These are phyloP conservation scores for Gambusia yucatana DNA, from an alignment of 2,797 vertebrate genomes.

Conservation along the genomic window DNA sequence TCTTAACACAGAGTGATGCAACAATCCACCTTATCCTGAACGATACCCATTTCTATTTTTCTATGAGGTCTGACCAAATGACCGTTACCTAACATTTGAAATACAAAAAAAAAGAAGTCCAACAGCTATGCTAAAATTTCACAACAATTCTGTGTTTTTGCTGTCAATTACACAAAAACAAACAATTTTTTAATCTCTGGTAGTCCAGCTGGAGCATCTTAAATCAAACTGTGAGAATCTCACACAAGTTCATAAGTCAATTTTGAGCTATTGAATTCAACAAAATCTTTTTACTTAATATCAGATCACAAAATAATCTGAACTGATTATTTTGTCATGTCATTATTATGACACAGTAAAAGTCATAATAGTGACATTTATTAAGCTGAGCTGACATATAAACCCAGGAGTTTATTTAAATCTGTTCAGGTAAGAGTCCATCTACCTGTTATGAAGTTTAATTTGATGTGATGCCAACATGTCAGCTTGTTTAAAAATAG, in stretches of 20 bases:
- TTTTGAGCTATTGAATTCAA: background rate
- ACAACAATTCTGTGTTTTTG: background rate
- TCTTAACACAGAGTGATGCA: background rate
- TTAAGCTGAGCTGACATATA: background rate
- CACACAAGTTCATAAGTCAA: background rate
- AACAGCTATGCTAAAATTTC: background rate
- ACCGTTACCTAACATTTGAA: background rate
- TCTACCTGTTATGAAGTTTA: background rate
- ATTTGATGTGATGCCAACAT: background rate
- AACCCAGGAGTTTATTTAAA: background rate
- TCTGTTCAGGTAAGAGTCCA: background rate
- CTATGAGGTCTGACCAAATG: background rate
- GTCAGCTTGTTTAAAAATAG: background rate
- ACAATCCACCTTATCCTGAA: background rate
- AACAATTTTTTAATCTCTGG: background rate
- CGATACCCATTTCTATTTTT: background rate
- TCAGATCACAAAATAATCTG: background rate
- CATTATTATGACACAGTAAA: no score
- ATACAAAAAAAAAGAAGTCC: background rate
- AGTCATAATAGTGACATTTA: background rate
- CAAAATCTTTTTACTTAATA: background rate
- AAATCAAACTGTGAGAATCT: background rate
- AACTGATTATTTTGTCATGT: no score
- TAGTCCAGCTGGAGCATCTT: background rate
- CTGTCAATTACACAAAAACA: background rate